Conservation (phyloP, 2,888 invertebrate species). For the Acanthosoma haemorrhoidale region DNA sequence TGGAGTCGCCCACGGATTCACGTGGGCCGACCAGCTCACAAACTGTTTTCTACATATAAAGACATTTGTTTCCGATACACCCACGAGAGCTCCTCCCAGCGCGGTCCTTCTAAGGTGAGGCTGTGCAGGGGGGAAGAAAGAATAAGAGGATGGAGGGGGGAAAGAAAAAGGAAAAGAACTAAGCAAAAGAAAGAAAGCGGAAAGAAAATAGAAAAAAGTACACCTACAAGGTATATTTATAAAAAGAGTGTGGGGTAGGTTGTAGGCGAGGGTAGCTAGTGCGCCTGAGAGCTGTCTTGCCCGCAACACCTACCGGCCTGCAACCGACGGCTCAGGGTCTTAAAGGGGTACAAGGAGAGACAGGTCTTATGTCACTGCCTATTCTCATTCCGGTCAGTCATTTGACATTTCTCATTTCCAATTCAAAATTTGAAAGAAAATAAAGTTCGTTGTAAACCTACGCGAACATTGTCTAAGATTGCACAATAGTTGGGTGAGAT, state of each 20-base stretch:
- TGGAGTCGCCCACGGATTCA: background rate
- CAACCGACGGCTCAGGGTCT: no score
- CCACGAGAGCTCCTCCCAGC: background rate
- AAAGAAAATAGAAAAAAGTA: background rate
- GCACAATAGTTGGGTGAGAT: no score
- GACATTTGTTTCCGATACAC: slow-evolving; percentile 24
- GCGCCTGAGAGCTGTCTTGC: background rate
- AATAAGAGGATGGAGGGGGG: background rate
- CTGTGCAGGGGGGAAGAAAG: background rate
- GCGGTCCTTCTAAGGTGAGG: slow-evolving; percentile 13
- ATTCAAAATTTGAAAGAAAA: no score
- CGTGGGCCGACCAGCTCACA: background rate
- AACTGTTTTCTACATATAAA: slow-evolving; percentile 24
- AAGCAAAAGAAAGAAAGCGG: background rate
- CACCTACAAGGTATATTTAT: background rate
- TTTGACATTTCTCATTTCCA: no score
- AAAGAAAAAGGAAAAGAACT: background rate
- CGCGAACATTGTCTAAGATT: no score
- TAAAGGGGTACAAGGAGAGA: no score
- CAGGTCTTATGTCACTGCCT: no score
- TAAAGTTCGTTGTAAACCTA: no score
- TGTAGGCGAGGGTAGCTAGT: background rate
- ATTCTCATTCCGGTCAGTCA: no score
- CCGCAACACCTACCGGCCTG: background rate
- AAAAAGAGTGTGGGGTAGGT: background rate